phyloP scores from a whole-genome alignment of 1,140 invertebrate genomes.

The Drosophila sulfurigaster region DNA sequence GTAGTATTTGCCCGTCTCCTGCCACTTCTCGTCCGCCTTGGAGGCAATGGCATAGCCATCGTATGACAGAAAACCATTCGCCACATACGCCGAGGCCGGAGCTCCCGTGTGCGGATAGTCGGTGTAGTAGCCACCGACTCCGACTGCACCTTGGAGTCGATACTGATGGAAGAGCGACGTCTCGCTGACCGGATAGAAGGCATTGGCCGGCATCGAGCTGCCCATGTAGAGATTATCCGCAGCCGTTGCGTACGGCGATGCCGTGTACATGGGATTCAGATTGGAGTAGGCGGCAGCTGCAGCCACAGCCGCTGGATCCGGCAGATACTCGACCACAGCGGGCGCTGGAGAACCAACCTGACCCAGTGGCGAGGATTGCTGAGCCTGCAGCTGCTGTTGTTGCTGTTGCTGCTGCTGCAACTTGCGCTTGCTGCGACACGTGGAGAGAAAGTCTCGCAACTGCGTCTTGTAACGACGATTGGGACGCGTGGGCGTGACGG shows the following conservation, averaged over 20 bases:
- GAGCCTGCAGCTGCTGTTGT: slow-evolving; percentile 84
- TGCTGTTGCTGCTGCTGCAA: slow-evolving; percentile 86
- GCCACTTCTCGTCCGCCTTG: slow-evolving; percentile 84
- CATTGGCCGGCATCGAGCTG: slow-evolving; percentile 87
- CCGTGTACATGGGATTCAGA: slow-evolving; percentile 92
- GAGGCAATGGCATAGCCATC: slow-evolving; percentile 83
- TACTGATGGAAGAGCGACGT: slow-evolving; percentile 93
- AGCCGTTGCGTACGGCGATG: slow-evolving; percentile 86
- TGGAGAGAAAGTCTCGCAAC: slow-evolving; percentile 95
- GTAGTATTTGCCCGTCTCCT: slow-evolving; percentile 84
- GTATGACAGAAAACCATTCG: slow-evolving; percentile 90
- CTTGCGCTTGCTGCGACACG: slow-evolving; percentile 95
- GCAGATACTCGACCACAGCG: slow-evolving; percentile 88
- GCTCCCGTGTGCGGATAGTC: slow-evolving; percentile 88
- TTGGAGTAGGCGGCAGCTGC: slow-evolving; percentile 92
- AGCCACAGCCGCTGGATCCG: slow-evolving; percentile 88
- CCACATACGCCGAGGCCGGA: slow-evolving; percentile 87
- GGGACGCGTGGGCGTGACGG: slow-evolving; percentile 90
- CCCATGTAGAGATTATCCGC: slow-evolving; percentile 90
- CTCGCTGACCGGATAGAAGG: slow-evolving; percentile 92
- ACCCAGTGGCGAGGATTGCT: slow-evolving; percentile 78
- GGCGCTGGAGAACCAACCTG: slow-evolving; percentile 85
- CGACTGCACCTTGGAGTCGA: slow-evolving; percentile 87
- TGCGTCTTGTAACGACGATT: slow-evolving; percentile 96
- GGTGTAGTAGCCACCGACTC: slow-evolving; percentile 89